Base-by-base conservation (phyloP, 2,888 invertebrate genomes). In the Zele albiditarsus region DNA sequence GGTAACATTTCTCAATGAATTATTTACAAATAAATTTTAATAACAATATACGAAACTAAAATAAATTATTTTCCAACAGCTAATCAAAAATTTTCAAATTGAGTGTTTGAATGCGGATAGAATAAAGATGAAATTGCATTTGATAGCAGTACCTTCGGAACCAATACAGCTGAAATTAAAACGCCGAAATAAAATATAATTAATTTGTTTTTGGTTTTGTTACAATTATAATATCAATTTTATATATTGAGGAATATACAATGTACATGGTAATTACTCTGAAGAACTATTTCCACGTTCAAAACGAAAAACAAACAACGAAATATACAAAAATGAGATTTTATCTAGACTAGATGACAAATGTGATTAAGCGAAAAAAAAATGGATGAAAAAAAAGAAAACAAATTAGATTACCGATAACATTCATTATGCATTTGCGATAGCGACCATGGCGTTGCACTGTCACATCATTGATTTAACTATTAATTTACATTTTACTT, bases 111-210 rank as follows among this genome's bases (percentile, higher is more conserved):
- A 93, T 80, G 87, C 89, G 8, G 85, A 89, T 14, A 88, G 90
- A 12, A 87, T 94, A 6, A 91, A 92, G 66, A 90, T 92, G 84
- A 89, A 92, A 16, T 84, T 94, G 75, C 91, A 92, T 77, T 85
- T 94, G 88, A 92, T 94, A 6, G 91, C 92, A 0, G 92, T 93
- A 28, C 94, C 94, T 42, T 90, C 91, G 68, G 88, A 89, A 79
- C 89, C 91, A 25, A 87, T 93, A 66, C 87, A 90, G 73, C 80
- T 93, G 42, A 85, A 84, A 79, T 84, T 91, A 72, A 83, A 80
- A 12, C 77, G 67, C 69, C 84, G 84, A 79, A 57, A 77, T 57
- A 25, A 78, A 49, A 28, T 49, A 28, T 23, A 12, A 27, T 20
- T 27, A n/a, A 46, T 65, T 20, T 12, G 12, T 33, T 65, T 70